Base-by-base conservation (phyloP, 2,797 vertebrate species). In the Dallia pectoralis region DNA sequence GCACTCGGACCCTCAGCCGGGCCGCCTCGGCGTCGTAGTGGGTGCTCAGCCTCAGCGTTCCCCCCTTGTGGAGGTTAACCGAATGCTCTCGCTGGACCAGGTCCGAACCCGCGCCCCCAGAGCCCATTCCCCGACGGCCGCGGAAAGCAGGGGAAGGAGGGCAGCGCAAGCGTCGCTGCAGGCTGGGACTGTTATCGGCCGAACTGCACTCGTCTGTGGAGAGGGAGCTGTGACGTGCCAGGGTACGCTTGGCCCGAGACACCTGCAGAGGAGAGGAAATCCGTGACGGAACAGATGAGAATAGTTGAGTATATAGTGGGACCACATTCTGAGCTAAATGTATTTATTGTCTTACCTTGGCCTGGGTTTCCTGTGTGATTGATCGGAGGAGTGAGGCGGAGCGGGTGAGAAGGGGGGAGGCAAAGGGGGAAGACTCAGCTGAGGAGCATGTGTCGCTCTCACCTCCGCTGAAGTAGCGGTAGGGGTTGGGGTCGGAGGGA, bases 381-480 rank as follows among this genome's bases (percentile, higher is more conserved):
- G 96, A 95, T 83, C 95, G 96, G 30, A 99, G 91, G 30, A 99
- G 92, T 0, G 97, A 98, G 16, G 97, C 95, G 0, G 97, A 99
- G 71, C 97, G 95, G 0, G 97, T 96, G 4, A 99, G 91, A 72
- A 99, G 91, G 0, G 97, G 97, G 0, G 97, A 99, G 71, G 93
- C 93, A 9, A 99, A 99, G 0, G 97, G 97, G 0, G 97, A 99
- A 0, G 97, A 98, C 79, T 99, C 97, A 0, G 96, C 97, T 0
- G 97, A 99, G 16, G 97, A 99, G 78, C 96, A 96, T 0, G 97
- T 99, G 91, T 99, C 97, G 0, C 97, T 99, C 86, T 99, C 97
- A 0, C 97, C 97, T 0, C 97, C 97, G 0, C 97, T 98, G 87
- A 98, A 96, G 73, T 96, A 97, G 27, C 97, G 95, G 67, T 96